Base-by-base conservation (phyloP, 2,797 vertebrate genomes). In the Petrocephalus sullivani region DNA sequence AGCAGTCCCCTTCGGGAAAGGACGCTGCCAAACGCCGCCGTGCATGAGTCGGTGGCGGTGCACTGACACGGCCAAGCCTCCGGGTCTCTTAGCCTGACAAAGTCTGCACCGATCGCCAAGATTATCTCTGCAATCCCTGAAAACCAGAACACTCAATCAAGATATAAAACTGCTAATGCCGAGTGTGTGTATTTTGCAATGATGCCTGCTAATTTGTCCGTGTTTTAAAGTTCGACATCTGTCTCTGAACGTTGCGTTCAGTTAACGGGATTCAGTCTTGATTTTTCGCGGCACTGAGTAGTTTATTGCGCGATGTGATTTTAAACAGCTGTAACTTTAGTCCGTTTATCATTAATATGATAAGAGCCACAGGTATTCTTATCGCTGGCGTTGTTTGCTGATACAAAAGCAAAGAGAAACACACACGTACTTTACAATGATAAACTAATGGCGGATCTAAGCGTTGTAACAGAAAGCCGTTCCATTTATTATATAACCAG, bases 1-100 rank as follows among this genome's bases (percentile, higher is more conserved):
- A 95, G 95, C 92, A 96, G 96, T 92, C 96, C 96, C 28, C 95
- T 95, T 78, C 95, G 95, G 86, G 96, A 95, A 92, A 95, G 96
- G 89, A 95, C 95, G 90, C 94, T 96, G 41, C 96, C 95, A 90
- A 94, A 93, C 92, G 94, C 96, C 88, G 92, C 94, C 10, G 92
- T 94, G 49, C 90, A 96, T 90, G 96, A 95, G 92, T 96, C 96
- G 0, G 96, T 96, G 87, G 94, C 95, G 0, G 96, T 96, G 89
- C 96, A 96, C 92, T 96, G 95, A 96, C 94, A 90, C 21, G 78
- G 58, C 58, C 90, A 84, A 53, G n/a, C 21, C 51, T 82, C 49
- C 46, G 33, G 78, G 46, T 49, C 19, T 82, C n/a, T 51, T 21
- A 23, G n/a, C 78, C 41, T 82, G 78, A 82, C 49, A 82, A 16